Base-by-base conservation (phyloP, 2,888 invertebrate genomes). In the Sminthurides aquaticus region DNA sequence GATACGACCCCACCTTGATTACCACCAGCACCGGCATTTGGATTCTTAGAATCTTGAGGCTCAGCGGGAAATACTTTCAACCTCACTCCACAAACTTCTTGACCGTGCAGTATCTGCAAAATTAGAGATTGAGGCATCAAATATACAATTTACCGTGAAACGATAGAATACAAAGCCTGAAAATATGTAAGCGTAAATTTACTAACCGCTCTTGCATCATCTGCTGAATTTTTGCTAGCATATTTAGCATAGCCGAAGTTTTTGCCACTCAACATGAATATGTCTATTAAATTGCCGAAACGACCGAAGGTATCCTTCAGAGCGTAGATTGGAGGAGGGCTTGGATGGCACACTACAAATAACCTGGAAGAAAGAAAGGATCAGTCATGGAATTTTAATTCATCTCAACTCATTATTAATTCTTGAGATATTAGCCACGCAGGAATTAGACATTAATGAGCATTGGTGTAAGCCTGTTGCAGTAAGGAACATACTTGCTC, bases 181-280 rank as follows among this genome's bases (percentile, higher is more conserved):
- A n/a, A n/a, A n/a, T 11, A 11, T 11, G 11, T 56, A 24, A 56
- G 27, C 25, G 11, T 24, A 25, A 24, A 11, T 27, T 8, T 15
- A 72, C 75, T 74, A 79, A 86, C 86, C 79, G 81, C 82, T 57
- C 90, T 88, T 1, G 91, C 91, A 74, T 84, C 82, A 72, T 86
- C 84, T 0, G 94, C 94, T 68, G 89, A 86, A 49, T 86, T 84
- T 61, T 82, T 83, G 57, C 82, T 83, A 2, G 91, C 87, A 79
- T 89, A 95, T 76, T 91, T 90, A 3, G 91, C 94, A 79, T 92
- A 95, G 0, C 95, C 95, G 79, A 91, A 93, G 76, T 91, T 94
- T 77, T 91, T 90, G 77, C 92, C 90, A 57, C 87, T 87, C 73
- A 95, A 80, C 78, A 94, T 86, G 77, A 91, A 94, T 1, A 93